Conservation (phyloP, 1,140 invertebrate species). For the Saxidomus purpurata region DNA sequence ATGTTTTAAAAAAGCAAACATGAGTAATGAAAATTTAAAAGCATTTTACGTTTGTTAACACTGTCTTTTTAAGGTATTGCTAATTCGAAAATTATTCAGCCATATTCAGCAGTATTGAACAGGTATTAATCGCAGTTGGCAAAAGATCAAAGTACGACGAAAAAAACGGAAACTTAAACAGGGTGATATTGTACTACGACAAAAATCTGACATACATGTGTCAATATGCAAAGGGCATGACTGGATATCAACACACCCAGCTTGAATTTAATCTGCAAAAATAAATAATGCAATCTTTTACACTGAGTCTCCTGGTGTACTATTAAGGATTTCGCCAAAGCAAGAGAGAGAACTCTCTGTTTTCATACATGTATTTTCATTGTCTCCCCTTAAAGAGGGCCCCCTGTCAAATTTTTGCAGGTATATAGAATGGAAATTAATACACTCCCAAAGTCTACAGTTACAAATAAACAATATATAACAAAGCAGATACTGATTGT, state of each 20-base stretch:
- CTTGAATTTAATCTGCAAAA: conserved; percentile 48
- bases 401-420: neutral
- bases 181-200: conserved; percentile 6
- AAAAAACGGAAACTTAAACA: conserved; percentile 50
- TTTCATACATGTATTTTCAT: neutral
- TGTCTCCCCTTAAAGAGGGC: neutral
- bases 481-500: neutral
- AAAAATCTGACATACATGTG: conserved; percentile 3
- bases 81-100: conserved; percentile 45
- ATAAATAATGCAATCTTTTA: conserved; percentile 48
- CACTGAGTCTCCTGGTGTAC: neutral
- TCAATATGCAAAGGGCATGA: neutral
- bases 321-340: neutral
- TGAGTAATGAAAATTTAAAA: conserved; percentile 21
- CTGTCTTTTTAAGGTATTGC: conserved; percentile 6
- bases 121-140: conserved; percentile 52
- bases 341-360: neutral
- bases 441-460: neutral
- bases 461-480: conserved; percentile 12
- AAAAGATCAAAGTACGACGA: conserved; percentile 34
- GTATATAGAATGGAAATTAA: neutral
- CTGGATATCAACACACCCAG: conserved; percentile 11
- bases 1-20: conserved; percentile 1
- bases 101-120: conserved; percentile 53
- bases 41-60: conserved; percentile 6